Evolutionary conservation across 2,113 vertebrate genomes (phyloP).

Genomic region (Mormyrus iriodes): DNA sequence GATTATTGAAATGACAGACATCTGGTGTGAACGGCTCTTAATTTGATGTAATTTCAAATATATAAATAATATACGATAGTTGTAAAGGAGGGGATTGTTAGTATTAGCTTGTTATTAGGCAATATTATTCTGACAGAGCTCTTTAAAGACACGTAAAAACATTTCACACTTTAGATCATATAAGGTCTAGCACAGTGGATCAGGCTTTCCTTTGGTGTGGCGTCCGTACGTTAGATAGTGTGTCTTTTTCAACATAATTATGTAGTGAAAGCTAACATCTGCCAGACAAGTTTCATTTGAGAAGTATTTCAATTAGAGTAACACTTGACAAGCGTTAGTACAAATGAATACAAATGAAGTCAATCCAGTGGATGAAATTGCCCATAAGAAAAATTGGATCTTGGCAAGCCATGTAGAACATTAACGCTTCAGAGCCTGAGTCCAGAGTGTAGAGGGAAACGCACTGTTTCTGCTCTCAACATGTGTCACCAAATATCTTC

Average conservation of each 20-base stretch:
- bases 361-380: not conserved
- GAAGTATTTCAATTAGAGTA: conserved; percentile 11
- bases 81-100: not conserved
- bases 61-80: not conserved
- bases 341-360: conserved; percentile 13
- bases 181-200: not conserved
- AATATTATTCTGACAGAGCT: not conserved
- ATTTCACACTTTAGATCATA: not conserved
- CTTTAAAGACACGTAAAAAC: not conserved
- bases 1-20: not conserved
- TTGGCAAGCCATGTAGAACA: not conserved
- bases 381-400: not conserved
- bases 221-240: not conserved
- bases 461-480: not conserved
- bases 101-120: not conserved
- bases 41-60: not conserved
- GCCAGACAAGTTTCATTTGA: not conserved
- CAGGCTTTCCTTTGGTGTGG: not conserved
- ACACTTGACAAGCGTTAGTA: not conserved
- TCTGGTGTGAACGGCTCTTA: not conserved
- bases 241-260: not conserved
- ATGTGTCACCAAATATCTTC: not conserved
- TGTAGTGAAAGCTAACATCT: not conserved
- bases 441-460: not conserved
- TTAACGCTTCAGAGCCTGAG: not conserved